These are phyloP conservation scores for Drosophila repletoides DNA, from an alignment of 1,140 invertebrate genomes.

Conservation along the genomic window DNA sequence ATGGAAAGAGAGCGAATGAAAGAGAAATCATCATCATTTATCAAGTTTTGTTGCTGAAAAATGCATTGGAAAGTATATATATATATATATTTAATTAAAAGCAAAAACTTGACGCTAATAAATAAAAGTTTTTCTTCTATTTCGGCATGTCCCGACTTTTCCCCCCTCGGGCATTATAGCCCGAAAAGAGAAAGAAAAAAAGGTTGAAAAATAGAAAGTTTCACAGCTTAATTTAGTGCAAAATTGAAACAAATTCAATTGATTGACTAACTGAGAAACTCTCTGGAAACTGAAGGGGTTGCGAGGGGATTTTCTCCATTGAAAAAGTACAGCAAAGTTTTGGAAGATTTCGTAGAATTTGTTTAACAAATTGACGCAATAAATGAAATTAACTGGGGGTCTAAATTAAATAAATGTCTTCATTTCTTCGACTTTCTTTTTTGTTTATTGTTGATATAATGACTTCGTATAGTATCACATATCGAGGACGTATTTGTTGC, in stretches of 20 bases:
- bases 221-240: slow-evolving; percentile 53
- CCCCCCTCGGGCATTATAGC: slow-evolving; percentile 9
- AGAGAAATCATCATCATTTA: slow-evolving; percentile 59
- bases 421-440: not conserved
- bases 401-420: not conserved
- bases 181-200: slow-evolving; percentile 6
- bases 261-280: slow-evolving; percentile 23
- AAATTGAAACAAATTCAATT: slow-evolving; percentile 68
- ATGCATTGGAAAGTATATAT: slow-evolving; percentile 60
- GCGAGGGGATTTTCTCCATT: not conserved
- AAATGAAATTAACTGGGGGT: not conserved
- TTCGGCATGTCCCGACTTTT: not conserved
- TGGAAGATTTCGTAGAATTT: not conserved
- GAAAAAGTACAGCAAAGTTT: slow-evolving; percentile 35
- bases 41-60: slow-evolving; percentile 59
- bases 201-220: slow-evolving; percentile 43
- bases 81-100: slow-evolving; percentile 78
- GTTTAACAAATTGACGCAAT: slow-evolving; percentile 4
- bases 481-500: slow-evolving; percentile 30
- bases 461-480: slow-evolving; percentile 22
- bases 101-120: slow-evolving; percentile 68
- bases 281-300: not conserved
- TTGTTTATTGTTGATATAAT: slow-evolving; percentile 3
- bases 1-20: not conserved
- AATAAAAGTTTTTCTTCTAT: slow-evolving; percentile 50